These are phyloP conservation scores for Ceratosolen fusciceps DNA, from an alignment of 1,140 invertebrate species.

Conservation along the genomic window DNA sequence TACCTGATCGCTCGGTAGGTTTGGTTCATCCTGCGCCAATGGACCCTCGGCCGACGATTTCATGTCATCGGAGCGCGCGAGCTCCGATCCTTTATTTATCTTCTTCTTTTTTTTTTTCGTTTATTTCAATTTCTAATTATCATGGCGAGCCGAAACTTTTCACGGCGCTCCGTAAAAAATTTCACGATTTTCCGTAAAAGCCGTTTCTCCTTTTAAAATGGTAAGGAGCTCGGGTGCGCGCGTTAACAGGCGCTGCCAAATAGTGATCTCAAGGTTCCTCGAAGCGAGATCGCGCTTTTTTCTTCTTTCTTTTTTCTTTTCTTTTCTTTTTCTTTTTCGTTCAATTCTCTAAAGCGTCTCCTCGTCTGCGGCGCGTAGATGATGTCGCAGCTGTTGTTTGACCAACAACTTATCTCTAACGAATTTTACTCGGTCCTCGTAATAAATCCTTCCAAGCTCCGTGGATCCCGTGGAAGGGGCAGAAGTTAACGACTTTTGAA, in stretches of 20 bases:
- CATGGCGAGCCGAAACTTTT: neutral
- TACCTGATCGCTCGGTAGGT: too few species aligned
- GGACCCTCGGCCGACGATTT: neutral
- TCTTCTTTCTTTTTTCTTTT: neutral
- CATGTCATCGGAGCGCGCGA: neutral
- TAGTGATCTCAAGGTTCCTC: neutral
- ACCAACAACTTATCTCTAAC: conserved; percentile 17
- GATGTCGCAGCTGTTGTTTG: neutral
- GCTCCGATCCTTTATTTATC: neutral
- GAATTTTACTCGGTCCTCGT: neutral
- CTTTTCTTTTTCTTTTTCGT: too few species aligned
- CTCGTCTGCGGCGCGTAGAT: neutral
- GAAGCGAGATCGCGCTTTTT: neutral
- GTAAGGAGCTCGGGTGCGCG: neutral
- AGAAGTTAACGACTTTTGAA: neutral
- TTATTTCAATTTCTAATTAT: neutral
- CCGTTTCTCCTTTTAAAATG: neutral
- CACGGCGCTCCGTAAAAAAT: too few species aligned
- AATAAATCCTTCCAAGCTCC: conserved; percentile 2
- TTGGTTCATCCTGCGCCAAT: too few species aligned
- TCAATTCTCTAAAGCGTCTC: too few species aligned
- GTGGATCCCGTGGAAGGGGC: neutral
- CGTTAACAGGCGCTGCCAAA: neutral
- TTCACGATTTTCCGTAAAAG: neutral
- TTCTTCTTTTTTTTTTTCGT: neutral